Evolutionary conservation across 2,113 vertebrate genomes (phyloP), one percentile per base, ranked within the genome.

Genomic region (Mormyrus iriodes): DNA sequence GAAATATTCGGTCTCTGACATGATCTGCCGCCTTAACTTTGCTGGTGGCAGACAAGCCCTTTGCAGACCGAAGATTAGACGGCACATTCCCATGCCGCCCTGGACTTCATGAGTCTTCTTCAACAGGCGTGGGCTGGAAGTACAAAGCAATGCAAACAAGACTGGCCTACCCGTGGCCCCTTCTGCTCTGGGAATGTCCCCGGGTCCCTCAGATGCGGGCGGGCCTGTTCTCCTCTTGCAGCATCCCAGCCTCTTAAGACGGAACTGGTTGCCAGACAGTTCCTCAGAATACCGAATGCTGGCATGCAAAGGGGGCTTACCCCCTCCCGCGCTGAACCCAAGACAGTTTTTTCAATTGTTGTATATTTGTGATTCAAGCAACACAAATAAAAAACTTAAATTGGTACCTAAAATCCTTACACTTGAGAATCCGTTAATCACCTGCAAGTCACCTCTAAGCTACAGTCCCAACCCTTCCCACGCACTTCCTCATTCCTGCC

Each of bases 91-190:
- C 69, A 79, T 24, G 31, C 13, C 9, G 19, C 88, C 31, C 65
- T 24, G 21, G 46, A 88, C 27, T 53, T 79, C 8, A 79, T 27
- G 49, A 42, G 27, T 35, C 42, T 73, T 88, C 65, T 31, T 76
- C 48, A 49, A 49, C 44, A 46, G 65, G 9, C n/a, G 7, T 15
- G 13, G 24, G 27, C 21, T 6, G 5, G 84, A 86, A 87, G 9
- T 58, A 58, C 15, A 88, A 69, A 88, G 87, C 53, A 69, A 88
- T 39, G 35, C 69, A 52, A 31, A 79, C 88, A 52, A 53, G 88
- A 19, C 48, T 2, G 1, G n/a, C 61, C 8, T 48, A 8, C 27
- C 88, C 4, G n/a, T 1, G 24, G 35, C 2, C 27, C 15, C 44
- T 8, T 17, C 19, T 27, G 39, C 19, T 35, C n/a, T 7, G 44